Conservation (phyloP, 2,113 vertebrate genomes). For the Pogonocichla stellata region DNA sequence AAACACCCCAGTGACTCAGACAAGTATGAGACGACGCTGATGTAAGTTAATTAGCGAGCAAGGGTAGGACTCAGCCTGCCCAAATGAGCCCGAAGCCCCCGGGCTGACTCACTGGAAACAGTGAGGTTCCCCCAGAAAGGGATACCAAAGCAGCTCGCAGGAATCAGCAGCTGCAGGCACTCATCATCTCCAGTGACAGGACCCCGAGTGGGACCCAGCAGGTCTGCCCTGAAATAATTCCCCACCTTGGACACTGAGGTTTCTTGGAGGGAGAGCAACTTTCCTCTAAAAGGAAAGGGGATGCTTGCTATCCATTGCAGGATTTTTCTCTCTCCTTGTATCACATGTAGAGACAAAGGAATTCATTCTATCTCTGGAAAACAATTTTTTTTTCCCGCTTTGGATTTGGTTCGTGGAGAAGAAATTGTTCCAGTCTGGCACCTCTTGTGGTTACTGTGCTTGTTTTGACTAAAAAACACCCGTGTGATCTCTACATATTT, state of each 20-base stretch:
- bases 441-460: conserved; percentile 42
- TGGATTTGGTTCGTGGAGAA: conserved; percentile 23
- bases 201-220: neutral
- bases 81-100: neutral
- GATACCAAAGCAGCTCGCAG: fast-evolving
- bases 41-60: neutral
- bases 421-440: conserved; percentile 55
- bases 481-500: conserved; percentile 47
- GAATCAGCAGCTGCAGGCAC: neutral
- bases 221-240: neutral
- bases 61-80: neutral
- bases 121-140: neutral
- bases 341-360: conserved; percentile 7
- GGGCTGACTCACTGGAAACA: neutral
- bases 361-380: conserved; percentile 40
- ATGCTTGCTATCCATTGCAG: neutral
- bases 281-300: neutral
- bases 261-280: neutral
- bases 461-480: conserved; percentile 61
- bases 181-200: fast-evolving
- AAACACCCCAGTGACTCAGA: neutral
- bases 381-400: neutral
- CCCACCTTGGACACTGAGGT: neutral
- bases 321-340: conserved; percentile 20
- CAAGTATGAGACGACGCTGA: neutral